phyloP scores from a whole-genome alignment of 2,797 vertebrate genomes.

The Ptychobarbus kaznakovi region DNA sequence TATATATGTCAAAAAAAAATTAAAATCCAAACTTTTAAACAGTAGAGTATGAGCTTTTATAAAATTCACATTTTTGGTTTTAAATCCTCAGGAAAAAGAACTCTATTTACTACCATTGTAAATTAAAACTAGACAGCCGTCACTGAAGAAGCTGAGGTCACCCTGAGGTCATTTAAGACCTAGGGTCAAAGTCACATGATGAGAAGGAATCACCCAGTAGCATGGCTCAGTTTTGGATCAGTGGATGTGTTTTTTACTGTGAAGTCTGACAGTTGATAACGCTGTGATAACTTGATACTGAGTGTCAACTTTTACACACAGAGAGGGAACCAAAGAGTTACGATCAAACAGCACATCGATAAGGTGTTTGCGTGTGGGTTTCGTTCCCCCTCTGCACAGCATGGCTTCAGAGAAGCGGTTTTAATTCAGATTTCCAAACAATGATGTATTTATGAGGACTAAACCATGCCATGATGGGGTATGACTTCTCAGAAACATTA shows the following conservation, averaged over 20 bases:
- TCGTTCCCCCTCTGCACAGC: not conserved
- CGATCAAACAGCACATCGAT: not conserved
- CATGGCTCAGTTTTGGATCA: not conserved
- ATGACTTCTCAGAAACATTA: not conserved
- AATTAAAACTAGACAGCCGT: not conserved
- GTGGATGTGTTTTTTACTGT: constrained; percentile 17
- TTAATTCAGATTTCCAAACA: constrained; percentile 13
- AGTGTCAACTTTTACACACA: not conserved
- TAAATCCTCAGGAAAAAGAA: not conserved
- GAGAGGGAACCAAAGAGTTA: constrained; percentile 6
- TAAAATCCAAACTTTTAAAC: not conserved
- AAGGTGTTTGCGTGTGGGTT: not conserved
- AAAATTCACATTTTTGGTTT: not conserved
- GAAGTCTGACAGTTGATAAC: not conserved
- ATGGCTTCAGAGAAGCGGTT: not conserved
- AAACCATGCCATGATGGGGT: not conserved
- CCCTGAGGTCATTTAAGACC: not conserved
- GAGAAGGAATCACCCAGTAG: not conserved
- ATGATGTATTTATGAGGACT: not conserved
- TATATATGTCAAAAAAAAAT: no score
- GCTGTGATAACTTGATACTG: not conserved
- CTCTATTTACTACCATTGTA: not conserved
- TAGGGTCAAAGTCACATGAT: constrained; percentile 30
- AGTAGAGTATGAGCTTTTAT: not conserved
- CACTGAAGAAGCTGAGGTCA: not conserved